A percentile compares a stretch with the other conserved stretches of the same genome.
These are phyloP conservation scores for Sesamia nonagrioides DNA, from an alignment of 1,140 invertebrate genomes.

Conservation along the genomic window DNA sequence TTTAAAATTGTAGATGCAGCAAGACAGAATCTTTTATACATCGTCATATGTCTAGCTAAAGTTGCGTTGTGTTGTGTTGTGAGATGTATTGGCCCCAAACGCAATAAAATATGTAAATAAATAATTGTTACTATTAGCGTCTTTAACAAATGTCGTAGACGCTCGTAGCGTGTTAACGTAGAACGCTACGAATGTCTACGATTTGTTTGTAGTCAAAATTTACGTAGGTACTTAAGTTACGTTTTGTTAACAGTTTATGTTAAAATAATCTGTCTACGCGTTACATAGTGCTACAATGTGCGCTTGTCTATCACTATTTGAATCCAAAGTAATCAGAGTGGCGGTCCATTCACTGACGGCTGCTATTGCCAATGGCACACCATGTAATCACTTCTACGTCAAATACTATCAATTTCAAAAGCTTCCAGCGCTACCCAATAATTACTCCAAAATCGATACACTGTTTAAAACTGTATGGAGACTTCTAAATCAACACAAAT, in stretches of 20 bases:
- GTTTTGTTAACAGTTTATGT: background rate
- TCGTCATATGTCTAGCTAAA: too few species aligned
- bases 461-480: constrained; percentile 1
- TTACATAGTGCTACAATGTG: constrained; percentile 16
- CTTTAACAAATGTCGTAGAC: too few species aligned
- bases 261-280: background rate
- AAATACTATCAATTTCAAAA: constrained; percentile 46
- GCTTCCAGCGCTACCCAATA: constrained; percentile 22
- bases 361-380: constrained; percentile 44
- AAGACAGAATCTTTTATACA: too few species aligned
- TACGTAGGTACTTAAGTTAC: too few species aligned
- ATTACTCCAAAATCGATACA: constrained; percentile 27
- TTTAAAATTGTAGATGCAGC: too few species aligned
- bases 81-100: too few species aligned
- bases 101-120: too few species aligned
- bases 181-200: background rate
- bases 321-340: constrained; percentile 60
- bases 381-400: constrained; percentile 44
- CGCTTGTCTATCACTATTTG: constrained; percentile 62
- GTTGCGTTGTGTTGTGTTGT: too few species aligned
- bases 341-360: constrained; percentile 43
- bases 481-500: constrained; percentile 22
- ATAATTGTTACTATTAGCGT: background rate
- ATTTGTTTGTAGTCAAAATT: background rate
- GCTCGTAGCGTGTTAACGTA: too few species aligned